Percentiles rank a stretch among this genome's conserved stretches.
phyloP scores from a whole-genome alignment of 2,113 vertebrate species.

The Microtus montanus region DNA sequence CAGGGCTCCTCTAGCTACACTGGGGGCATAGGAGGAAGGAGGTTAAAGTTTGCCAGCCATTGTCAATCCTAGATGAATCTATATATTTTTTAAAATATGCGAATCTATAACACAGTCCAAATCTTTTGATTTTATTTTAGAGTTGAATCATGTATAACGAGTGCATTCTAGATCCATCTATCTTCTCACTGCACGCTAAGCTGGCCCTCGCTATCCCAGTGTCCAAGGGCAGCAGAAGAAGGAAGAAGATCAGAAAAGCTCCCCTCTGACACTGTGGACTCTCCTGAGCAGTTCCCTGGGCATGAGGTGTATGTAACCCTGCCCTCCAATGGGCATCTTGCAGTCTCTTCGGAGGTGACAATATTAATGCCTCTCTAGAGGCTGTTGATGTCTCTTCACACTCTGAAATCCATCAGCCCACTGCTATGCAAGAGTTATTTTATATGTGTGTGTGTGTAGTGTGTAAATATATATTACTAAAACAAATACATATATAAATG shows the following conservation, averaged over 20 bases:
- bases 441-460: too few relatives aligned
- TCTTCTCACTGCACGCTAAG: background rate
- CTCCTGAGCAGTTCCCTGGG: background rate
- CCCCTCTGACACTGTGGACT: background rate
- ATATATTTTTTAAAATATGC: background rate
- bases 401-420: background rate
- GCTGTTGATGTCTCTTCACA: background rate
- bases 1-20: background rate
- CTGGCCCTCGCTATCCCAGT: background rate
- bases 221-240: too few relatives aligned
- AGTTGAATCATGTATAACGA: background rate
- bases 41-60: background rate
- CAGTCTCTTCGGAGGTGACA: background rate
- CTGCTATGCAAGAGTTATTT: too few relatives aligned
- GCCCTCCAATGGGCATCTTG: too few relatives aligned
- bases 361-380: background rate
- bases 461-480: too few relatives aligned
- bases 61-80: background rate
- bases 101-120: background rate
- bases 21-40: too few relatives aligned
- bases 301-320: background rate
- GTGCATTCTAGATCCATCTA: background rate
- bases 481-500: too few relatives aligned
- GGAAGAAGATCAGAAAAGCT: background rate
- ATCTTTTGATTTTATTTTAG: background rate